phyloP scores from a whole-genome alignment of 2,888 invertebrate genomes.

The Acleris sparsana region DNA sequence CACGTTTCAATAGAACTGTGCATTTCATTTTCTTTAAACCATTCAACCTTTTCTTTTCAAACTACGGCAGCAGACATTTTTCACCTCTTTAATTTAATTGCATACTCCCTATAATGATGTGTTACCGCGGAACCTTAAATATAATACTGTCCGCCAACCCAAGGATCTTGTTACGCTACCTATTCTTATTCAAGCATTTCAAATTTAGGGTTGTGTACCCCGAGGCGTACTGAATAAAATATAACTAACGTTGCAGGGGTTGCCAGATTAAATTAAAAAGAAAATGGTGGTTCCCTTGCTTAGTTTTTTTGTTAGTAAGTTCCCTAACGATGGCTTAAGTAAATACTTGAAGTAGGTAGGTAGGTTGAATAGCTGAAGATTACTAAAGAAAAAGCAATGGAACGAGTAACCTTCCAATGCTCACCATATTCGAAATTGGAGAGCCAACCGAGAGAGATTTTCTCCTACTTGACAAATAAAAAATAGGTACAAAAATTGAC shows the following conservation, averaged over 20 bases:
- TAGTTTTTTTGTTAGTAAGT: background rate
- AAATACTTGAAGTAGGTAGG: no score
- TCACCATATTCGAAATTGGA: no score
- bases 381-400: no score
- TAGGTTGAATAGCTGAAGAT: no score
- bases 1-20: no score
- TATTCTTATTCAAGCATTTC: conserved; percentile 23
- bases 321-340: no score
- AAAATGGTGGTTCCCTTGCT: conserved; percentile 48
- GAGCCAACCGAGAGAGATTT: no score
- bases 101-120: conserved; percentile 20
- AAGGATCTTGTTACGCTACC: conserved; percentile 29
- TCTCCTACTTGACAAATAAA: no score
- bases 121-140: conserved; percentile 8
- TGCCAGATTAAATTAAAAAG: conserved; percentile 66
- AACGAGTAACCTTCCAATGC: no score
- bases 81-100: conserved; percentile 18
- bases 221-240: conserved; percentile 61
- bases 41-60: no score
- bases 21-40: no score
- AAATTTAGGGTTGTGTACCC: conserved; percentile 39
- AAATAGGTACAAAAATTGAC: no score
- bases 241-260: conserved; percentile 65
- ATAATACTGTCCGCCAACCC: conserved; percentile 17
- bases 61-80: background rate